Percentiles rank a stretch among this genome's conserved stretches.
Conservation (phyloP, 2,888 invertebrate genomes). For the Nebria brevicollis region DNA sequence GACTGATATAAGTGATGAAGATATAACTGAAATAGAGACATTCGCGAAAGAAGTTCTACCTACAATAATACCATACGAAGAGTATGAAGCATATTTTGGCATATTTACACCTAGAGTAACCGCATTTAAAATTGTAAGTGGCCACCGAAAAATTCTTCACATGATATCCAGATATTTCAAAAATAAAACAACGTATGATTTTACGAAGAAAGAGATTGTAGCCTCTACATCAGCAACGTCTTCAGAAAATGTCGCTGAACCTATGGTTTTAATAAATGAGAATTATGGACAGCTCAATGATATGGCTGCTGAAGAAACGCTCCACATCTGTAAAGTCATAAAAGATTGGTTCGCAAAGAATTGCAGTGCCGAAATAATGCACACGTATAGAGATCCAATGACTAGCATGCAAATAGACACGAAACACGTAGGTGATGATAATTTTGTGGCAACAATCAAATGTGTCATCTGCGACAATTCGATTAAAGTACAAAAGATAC, state of each 20-base stretch:
- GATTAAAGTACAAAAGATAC: background rate
- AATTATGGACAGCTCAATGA: background rate
- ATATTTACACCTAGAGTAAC: background rate
- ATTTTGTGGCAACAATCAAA: background rate
- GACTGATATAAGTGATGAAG: background rate
- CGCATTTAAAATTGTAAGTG: background rate
- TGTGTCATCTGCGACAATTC: background rate
- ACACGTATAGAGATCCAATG: background rate
- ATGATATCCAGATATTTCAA: background rate
- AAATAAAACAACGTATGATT: background rate
- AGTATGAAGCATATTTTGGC: background rate
- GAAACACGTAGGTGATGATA: background rate
- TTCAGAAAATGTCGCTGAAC: background rate
- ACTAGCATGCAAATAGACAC: background rate
- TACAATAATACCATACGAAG: background rate
- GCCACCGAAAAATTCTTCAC: background rate
- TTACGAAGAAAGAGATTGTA: background rate
- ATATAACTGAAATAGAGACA: background rate
- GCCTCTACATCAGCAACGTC: background rate
- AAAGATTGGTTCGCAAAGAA: background rate
- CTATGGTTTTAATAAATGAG: background rate
- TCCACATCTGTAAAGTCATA: background rate
- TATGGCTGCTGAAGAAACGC: background rate
- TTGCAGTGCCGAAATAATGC: background rate
- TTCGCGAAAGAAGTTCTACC: background rate